Conservation (phyloP, 2,888 invertebrate species). For the Allacma fusca region DNA sequence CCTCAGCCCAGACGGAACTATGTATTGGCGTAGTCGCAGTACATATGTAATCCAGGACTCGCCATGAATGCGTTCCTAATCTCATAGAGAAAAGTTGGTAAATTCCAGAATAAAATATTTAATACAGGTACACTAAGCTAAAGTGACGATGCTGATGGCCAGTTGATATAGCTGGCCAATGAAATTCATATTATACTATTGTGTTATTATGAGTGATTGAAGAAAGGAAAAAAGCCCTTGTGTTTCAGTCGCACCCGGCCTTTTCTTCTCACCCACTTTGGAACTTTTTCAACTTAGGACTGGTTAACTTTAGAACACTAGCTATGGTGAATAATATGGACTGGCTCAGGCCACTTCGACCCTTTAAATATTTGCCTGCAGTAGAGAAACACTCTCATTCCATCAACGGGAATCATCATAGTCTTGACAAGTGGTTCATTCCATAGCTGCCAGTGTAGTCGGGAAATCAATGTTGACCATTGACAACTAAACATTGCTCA, state of each 20-base stretch:
- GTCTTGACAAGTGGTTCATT: slow-evolving; percentile 21
- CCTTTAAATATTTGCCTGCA: slow-evolving; percentile 47
- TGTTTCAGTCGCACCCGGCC: slow-evolving; percentile 34
- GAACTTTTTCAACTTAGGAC: slow-evolving; percentile 23
- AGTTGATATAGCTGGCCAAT: slow-evolving; percentile 14
- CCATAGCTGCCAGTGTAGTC: background rate
- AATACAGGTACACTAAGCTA: background rate
- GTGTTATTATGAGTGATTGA: slow-evolving; percentile 24
- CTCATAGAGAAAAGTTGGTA: background rate
- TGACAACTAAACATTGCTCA: background rate
- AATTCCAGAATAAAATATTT: slow-evolving; percentile 7
- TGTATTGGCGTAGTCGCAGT: background rate
- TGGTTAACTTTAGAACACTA: slow-evolving; percentile 35
- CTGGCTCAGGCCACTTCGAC: slow-evolving; percentile 35
- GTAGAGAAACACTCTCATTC: slow-evolving; percentile 42
- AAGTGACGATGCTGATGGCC: background rate
- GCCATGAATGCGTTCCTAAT: background rate
- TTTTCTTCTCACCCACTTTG: slow-evolving; percentile 38
- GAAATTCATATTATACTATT: slow-evolving; percentile 20
- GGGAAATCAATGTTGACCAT: background rate
- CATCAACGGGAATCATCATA: slow-evolving; percentile 42
- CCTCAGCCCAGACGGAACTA: no score
- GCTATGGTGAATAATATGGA: slow-evolving; percentile 18
- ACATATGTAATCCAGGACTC: background rate
- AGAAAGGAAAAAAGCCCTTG: slow-evolving; percentile 30